A percentile compares a stretch with the other conserved stretches of the same genome.
Conservation (phyloP, 2,797 vertebrate species). For the Cuniculus paca region DNA sequence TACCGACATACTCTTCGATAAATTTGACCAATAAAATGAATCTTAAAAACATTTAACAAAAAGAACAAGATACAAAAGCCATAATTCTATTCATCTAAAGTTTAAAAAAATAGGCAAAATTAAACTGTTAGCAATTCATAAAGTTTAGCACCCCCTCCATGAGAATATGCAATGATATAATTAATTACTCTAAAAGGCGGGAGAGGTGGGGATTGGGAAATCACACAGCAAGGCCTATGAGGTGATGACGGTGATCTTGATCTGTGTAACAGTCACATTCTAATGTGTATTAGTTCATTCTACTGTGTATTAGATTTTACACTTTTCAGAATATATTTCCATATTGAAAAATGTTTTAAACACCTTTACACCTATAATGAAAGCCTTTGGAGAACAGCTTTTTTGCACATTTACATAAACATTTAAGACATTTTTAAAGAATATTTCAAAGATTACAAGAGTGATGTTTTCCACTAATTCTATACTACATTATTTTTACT, state of each 20-base stretch:
- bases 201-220: background rate
- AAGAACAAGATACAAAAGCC: background rate
- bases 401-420: constrained; percentile 41
- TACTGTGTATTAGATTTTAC: background rate
- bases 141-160: background rate
- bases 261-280: background rate
- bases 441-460: constrained; percentile 2
- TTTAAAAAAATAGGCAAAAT: constrained; percentile 51
- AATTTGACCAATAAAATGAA: constrained; percentile 10
- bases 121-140: constrained; percentile 38
- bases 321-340: constrained; percentile 41
- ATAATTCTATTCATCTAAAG: constrained; percentile 43
- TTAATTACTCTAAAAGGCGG: background rate
- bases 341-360: background rate
- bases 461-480: background rate
- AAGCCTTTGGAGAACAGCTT: constrained; percentile 12
- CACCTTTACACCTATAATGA: background rate
- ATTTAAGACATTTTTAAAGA: constrained; percentile 66
- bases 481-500: background rate
- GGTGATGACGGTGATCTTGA: background rate
- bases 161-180: constrained; percentile 25
- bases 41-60: constrained; percentile 9
- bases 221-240: background rate
- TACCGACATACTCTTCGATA: background rate
- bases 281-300: background rate